A percentile compares a stretch with the other conserved stretches of the same genome.
Conservation (phyloP, 2,888 invertebrate species). For the Caenorhabditis plicata region DNA sequence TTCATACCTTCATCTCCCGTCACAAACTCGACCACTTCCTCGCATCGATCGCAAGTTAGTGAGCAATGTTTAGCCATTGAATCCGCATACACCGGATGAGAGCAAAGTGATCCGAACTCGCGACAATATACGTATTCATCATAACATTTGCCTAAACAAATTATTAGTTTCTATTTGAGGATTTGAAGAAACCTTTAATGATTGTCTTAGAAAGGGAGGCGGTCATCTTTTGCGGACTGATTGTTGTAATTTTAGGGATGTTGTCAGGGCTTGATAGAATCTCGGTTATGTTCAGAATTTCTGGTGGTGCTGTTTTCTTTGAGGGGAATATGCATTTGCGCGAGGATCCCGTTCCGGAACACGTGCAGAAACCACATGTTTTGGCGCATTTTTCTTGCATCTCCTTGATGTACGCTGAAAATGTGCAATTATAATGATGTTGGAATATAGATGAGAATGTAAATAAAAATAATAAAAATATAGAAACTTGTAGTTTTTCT, state of each 20-base stretch:
- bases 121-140: conserved; percentile 53
- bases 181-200: conserved; percentile 24
- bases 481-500: too few relatives aligned
- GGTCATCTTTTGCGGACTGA: conserved; percentile 17
- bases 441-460: too few relatives aligned
- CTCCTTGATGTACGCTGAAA: too few relatives aligned
- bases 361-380: too few relatives aligned
- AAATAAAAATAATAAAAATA: too few relatives aligned
- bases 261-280: too few relatives aligned
- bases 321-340: too few relatives aligned
- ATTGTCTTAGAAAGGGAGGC: conserved; percentile 46
- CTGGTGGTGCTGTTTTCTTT: too few relatives aligned
- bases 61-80: conserved; percentile 50
- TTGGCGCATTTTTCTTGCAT: too few relatives aligned
- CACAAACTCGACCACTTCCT: conserved; percentile 39
- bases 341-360: too few relatives aligned
- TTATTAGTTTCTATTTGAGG: neutral
- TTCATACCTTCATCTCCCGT: conserved; percentile 4
- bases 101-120: conserved; percentile 48
- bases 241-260: conserved; percentile 29
- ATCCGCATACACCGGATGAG: conserved; percentile 46
- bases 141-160: conserved; percentile 40
- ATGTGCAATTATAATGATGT: too few relatives aligned
- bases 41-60: conserved; percentile 46
- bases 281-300: too few relatives aligned